Percentiles rank a stretch among this genome's conserved stretches.
phyloP scores from a whole-genome alignment of 2,797 vertebrate genomes.

The Pseudochromis fuscus region DNA sequence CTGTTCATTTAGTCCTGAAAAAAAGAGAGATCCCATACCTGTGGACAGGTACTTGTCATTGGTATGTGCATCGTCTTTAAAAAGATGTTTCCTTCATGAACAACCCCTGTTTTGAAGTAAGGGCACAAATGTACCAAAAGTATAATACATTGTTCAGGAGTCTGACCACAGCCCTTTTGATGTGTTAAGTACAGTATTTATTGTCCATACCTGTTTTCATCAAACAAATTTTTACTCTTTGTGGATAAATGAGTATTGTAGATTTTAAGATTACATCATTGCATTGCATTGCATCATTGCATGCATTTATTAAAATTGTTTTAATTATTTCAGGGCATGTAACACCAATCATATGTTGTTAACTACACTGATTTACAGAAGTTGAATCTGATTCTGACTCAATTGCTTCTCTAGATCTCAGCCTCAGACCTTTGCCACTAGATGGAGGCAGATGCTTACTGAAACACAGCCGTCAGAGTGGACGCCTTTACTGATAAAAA shows the following conservation, averaged over 20 bases:
- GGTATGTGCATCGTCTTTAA: neutral
- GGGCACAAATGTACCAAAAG: neutral
- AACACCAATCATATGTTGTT: neutral
- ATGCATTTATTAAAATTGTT: too few relatives aligned
- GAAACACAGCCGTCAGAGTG: neutral
- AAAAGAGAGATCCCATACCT: too few relatives aligned
- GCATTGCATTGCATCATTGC: neutral
- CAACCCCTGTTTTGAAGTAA: neutral
- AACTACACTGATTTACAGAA: neutral
- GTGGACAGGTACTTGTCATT: too few relatives aligned
- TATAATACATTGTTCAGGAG: neutral
- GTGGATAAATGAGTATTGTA: neutral
- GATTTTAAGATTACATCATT: neutral
- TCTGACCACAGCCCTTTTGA: neutral
- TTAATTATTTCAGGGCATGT: neutral
- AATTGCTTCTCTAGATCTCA: neutral
- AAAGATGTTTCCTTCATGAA: neutral
- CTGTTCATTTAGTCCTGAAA: too few relatives aligned
- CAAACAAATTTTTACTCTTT: neutral
- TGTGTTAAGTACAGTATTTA: too few relatives aligned
- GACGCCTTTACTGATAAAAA: neutral
- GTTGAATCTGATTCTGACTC: neutral
- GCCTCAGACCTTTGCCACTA: constrained; percentile 55
- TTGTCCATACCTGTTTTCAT: neutral
- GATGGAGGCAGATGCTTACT: constrained; percentile 75